A percentile compares a stretch with the other conserved stretches of the same genome.
Conservation (phyloP, 2,797 vertebrate species). For the Chelonia mydas region DNA sequence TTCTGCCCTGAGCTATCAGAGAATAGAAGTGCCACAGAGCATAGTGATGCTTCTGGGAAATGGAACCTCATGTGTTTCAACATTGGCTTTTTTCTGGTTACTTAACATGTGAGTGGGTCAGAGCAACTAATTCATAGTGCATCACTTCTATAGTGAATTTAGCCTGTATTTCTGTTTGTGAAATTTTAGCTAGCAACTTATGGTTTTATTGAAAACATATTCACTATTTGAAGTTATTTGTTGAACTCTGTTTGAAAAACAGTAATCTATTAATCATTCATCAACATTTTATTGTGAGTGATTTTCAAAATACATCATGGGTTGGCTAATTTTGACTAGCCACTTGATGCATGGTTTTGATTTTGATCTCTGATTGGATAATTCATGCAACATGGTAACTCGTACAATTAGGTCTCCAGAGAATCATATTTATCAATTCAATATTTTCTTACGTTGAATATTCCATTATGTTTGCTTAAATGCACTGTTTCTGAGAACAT, state of each 20-base stretch:
- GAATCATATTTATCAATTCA: background rate
- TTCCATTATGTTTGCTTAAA: background rate
- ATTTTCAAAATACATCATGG: background rate
- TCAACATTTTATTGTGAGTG: background rate
- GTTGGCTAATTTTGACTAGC: background rate
- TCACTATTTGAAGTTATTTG: background rate
- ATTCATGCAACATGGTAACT: background rate
- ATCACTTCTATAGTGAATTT: background rate
- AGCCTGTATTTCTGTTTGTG: background rate
- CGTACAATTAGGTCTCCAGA: background rate
- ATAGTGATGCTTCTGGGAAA: background rate
- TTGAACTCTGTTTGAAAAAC: background rate
- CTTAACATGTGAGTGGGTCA: background rate
- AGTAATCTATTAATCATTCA: too few relatives aligned
- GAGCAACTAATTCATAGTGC: background rate
- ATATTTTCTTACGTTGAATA: background rate
- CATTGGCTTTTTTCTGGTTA: background rate
- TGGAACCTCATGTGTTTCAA: background rate
- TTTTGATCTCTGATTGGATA: background rate
- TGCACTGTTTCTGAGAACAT: background rate
- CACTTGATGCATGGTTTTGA: background rate
- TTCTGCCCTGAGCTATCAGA: background rate
- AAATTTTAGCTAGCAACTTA: background rate
- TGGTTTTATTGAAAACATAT: background rate
- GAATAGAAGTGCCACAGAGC: background rate